Base-by-base conservation (phyloP, 2,113 vertebrate genomes). In the Marmota flaviventris region DNA sequence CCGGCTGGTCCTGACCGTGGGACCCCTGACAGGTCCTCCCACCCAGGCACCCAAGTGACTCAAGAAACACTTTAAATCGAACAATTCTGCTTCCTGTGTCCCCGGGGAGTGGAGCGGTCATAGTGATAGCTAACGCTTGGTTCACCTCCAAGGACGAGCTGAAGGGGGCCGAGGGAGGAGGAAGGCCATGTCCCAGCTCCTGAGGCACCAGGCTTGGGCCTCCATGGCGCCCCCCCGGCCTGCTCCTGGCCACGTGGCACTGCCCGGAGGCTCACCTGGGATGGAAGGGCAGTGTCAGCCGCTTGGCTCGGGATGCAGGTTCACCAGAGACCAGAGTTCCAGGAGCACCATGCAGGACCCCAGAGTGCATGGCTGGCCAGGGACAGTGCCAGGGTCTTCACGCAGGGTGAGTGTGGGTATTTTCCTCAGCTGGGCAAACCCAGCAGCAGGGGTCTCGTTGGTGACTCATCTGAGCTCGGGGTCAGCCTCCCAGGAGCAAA, bases 241-340 rank as follows among this genome's bases (percentile, higher is more conserved):
- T 53, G 48, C 48, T 61, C 58, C 25, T 27, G 61, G 61, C 24
- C 61, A 27, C 9, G 9, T 9, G 2, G 61, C 24, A 3, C 24
- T 27, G 61, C 24, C 24, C 2, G 61, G 22, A 63, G 22, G 61
- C 34, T 99, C 99, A 99, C 99, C 99, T 99, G 98, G 83, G 85
- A 65, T 73, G 97, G 92, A 85, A 98, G 98, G 98, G 98, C 91
- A 97, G 95, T 85, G 98, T n/a, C 13, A 13, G 53, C 98, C 97
- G 95, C 97, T 97, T 97, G 97, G 94, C 97, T 93, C 42, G 42
- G 95, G 91, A 98, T 97, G 98, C 98, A 96, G 97, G 97, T 56
- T 97, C 98, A 98, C 95, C 95, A 98, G 98, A 97, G 53, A 45
- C 25, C 96, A 75, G 97, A 85, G 98, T 98, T 98, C 98, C 97